phyloP scores from a whole-genome alignment of 2,888 invertebrate species.

The Oasisia sp. region DNA sequence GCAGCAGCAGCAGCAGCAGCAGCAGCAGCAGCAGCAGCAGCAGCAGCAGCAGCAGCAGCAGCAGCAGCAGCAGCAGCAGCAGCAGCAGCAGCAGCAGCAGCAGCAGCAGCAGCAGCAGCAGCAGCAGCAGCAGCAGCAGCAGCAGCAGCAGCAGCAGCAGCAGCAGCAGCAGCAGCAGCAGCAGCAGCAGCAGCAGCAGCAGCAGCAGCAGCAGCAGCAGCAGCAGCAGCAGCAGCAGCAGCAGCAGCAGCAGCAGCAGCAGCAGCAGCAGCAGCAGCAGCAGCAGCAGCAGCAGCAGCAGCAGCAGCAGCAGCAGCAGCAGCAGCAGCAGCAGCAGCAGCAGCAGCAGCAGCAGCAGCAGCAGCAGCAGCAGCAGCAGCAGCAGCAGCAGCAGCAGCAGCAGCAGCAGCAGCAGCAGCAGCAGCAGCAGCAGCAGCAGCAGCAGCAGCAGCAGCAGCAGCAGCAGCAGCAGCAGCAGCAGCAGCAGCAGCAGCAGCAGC shows the following conservation, averaged over 20 bases:
- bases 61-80: constrained; percentile 19
- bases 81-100: constrained; percentile 19
- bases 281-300: constrained; percentile 19
- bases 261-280: constrained; percentile 19
- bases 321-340: constrained; percentile 18
- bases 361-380: constrained; percentile 19
- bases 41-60: constrained; percentile 20
- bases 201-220: constrained; percentile 19
- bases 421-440: constrained; percentile 19
- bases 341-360: constrained; percentile 19
- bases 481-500: constrained; percentile 20
- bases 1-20: constrained; percentile 19
- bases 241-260: constrained; percentile 19
- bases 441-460: constrained; percentile 19
- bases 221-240: constrained; percentile 17
- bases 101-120: constrained; percentile 19
- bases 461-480: constrained; percentile 19
- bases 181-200: constrained; percentile 19
- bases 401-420: constrained; percentile 17
- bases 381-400: constrained; percentile 18
- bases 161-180: constrained; percentile 19
- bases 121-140: constrained; percentile 18
- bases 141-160: constrained; percentile 18
- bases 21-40: constrained; percentile 19
- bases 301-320: constrained; percentile 18